Conservation (phyloP, 2,113 vertebrate species). For the Microtus richardsoni region DNA sequence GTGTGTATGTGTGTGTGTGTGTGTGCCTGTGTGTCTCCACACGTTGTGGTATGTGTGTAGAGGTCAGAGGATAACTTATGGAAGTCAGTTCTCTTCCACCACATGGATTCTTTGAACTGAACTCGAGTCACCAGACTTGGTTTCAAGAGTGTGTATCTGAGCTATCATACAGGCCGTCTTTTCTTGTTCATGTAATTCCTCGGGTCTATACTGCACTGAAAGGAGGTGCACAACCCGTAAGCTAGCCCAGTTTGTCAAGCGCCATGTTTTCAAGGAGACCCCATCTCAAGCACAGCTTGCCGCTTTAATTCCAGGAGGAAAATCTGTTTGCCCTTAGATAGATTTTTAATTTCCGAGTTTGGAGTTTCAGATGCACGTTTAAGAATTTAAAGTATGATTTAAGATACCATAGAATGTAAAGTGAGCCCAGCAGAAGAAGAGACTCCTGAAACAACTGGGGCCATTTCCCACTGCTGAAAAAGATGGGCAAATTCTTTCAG, state of each 20-base stretch:
- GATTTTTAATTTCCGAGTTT: not conserved
- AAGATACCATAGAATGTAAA: not conserved
- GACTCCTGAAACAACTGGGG: not conserved
- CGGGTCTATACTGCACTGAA: not conserved
- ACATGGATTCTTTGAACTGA: no score
- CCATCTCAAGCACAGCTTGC: not conserved
- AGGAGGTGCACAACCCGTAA: not conserved
- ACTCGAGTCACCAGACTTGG: no score
- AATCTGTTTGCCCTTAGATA: not conserved
- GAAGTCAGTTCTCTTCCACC: not conserved
- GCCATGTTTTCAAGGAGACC: not conserved
- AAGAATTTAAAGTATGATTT: constrained; percentile 11
- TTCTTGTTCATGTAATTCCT: not conserved
- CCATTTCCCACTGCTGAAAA: not conserved
- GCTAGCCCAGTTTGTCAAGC: not conserved
- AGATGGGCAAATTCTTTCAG: not conserved
- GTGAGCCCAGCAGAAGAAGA: not conserved
- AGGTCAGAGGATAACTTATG: no score
- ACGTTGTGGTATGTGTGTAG: no score
- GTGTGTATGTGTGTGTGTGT: not conserved
- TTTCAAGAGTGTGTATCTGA: not conserved
- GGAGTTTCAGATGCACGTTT: constrained; percentile 5
- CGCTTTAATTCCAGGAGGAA: not conserved
- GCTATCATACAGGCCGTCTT: not conserved
- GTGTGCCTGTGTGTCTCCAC: not conserved